These are phyloP conservation scores for Notarius quadriscutis DNA, from an alignment of 2,113 vertebrate species.

Conservation along the genomic window DNA sequence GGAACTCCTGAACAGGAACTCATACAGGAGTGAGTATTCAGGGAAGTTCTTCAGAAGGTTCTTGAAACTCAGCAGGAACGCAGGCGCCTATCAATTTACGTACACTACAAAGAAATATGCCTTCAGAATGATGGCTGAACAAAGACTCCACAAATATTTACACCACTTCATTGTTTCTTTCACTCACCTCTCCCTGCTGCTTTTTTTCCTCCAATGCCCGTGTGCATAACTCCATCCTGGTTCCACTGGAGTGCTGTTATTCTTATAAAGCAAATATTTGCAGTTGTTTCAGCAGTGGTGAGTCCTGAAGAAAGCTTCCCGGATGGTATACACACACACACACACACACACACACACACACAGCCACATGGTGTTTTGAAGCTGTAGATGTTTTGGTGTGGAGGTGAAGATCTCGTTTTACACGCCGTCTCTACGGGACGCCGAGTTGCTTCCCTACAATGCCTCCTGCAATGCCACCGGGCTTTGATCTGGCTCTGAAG, in stretches of 20 bases:
- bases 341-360: conserved; percentile 16
- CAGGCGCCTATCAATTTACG: not conserved
- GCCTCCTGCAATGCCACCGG: not conserved
- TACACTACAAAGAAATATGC: not conserved
- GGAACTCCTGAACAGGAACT: not conserved
- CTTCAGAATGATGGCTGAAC: conserved; percentile 61
- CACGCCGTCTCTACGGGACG: not conserved
- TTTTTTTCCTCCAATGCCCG: not conserved
- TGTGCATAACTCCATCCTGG: not conserved
- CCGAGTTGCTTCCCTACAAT: not conserved
- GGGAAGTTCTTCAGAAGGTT: conserved; percentile 3
- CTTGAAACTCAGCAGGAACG: not conserved
- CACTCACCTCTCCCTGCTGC: conserved; percentile 49
- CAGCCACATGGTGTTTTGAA: not conserved
- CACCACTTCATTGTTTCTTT: conserved; percentile 68
- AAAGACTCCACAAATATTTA: conserved; percentile 75
- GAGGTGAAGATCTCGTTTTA: not conserved
- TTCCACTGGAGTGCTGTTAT: conserved; percentile 9
- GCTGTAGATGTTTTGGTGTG: not conserved
- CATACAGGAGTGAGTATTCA: not conserved
- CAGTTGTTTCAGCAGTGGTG: conserved; percentile 21
- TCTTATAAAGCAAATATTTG: conserved; percentile 39
- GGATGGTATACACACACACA: not conserved
- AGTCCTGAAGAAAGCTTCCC: conserved; percentile 15
- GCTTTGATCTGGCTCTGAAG: conserved; percentile 17